A percentile compares a stretch with the other conserved stretches of the same genome.
These are phyloP conservation scores for Drosophila neocordata DNA, from an alignment of 1,140 invertebrate species.

Conservation along the genomic window DNA sequence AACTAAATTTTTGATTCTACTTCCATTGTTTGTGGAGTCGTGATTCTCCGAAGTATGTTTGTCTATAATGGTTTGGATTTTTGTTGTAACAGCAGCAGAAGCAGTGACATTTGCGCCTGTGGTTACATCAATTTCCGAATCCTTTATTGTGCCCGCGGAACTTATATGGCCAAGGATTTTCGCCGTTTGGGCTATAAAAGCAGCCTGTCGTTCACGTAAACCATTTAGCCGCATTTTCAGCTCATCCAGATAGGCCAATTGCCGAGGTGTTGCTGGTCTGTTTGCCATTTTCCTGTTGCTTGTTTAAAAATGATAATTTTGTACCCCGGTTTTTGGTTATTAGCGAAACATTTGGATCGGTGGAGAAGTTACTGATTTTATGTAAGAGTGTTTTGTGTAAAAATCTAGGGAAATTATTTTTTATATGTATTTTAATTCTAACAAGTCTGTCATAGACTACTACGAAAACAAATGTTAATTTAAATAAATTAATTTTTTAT, in stretches of 20 bases:
- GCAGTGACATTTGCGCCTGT: background rate
- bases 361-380: background rate
- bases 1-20: slow-evolving; percentile 53
- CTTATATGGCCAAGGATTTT: slow-evolving; percentile 50
- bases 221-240: slow-evolving; percentile 55
- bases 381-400: background rate
- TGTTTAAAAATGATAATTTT: slow-evolving; percentile 28
- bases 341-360: slow-evolving; percentile 1
- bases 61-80: background rate
- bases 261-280: slow-evolving; percentile 40
- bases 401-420: background rate
- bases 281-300: slow-evolving; percentile 11
- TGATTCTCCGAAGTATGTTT: background rate
- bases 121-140: background rate
- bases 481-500: no score
- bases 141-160: slow-evolving; percentile 10
- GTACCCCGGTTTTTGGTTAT: background rate
- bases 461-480: no score
- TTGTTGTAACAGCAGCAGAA: no score
- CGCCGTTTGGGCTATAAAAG: slow-evolving; percentile 59
- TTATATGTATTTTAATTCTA: background rate
- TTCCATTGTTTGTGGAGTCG: slow-evolving; percentile 11
- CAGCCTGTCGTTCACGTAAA: slow-evolving; percentile 52
- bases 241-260: slow-evolving; percentile 64
- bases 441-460: background rate